Conservation (phyloP, 2,113 vertebrate genomes). For the Chaetops frenatus region DNA sequence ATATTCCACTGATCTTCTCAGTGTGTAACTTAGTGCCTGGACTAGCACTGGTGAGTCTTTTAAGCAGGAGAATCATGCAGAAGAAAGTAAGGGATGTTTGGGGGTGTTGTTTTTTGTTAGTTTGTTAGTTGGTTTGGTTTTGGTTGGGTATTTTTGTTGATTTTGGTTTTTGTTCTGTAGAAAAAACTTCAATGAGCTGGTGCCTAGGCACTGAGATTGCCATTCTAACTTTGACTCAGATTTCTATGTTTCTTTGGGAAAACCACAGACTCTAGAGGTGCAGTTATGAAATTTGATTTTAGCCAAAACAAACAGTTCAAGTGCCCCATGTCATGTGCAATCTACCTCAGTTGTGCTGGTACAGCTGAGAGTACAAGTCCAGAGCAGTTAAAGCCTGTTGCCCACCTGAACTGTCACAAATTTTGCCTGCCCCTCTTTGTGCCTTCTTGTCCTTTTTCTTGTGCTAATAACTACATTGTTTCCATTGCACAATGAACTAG, state of each 20-base stretch:
- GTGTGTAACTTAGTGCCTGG: not conserved
- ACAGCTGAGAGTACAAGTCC: not conserved
- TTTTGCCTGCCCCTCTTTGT: not conserved
- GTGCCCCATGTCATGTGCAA: not conserved
- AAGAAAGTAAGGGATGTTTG: not conserved
- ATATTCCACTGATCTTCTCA: not conserved
- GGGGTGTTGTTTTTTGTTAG: not conserved
- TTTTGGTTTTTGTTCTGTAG: not conserved
- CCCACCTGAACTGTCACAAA: not conserved
- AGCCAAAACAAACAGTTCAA: not conserved
- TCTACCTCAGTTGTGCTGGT: not conserved
- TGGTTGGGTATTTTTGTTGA: not conserved
- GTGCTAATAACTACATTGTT: not conserved
- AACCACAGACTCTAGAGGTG: not conserved
- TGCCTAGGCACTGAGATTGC: too few species aligned
- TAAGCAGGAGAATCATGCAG: not conserved
- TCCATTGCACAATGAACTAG: not conserved
- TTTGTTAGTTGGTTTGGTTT: not conserved
- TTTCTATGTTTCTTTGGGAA: not conserved
- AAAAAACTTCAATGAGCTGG: not conserved
- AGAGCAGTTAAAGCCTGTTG: not conserved
- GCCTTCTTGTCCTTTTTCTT: not conserved
- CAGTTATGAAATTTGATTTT: not conserved
- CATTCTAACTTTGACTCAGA: not conserved
- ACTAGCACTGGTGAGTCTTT: not conserved